A percentile compares a stretch with the other conserved stretches of the same genome.
phyloP scores from a whole-genome alignment of 2,888 invertebrate species.

The Nomada fabriciana region DNA sequence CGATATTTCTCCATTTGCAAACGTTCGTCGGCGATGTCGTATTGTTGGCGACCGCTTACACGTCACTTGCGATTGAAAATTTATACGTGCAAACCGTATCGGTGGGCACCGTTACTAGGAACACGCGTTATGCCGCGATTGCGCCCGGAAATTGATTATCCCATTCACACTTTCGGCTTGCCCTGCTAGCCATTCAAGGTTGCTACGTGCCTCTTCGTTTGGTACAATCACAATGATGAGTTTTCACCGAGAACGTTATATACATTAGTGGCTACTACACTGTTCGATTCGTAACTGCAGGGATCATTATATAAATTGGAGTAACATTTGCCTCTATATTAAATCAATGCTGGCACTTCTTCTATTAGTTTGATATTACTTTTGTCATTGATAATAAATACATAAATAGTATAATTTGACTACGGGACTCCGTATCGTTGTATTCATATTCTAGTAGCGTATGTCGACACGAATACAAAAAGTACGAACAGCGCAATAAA shows the following conservation, averaged over 20 bases:
- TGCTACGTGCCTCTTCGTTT: slow-evolving; percentile 55
- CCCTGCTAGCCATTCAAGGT: slow-evolving; percentile 59
- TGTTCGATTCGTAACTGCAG: too few relatives aligned
- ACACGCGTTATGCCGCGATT: slow-evolving; percentile 61
- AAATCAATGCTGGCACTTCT: too few relatives aligned
- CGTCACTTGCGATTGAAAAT: slow-evolving; percentile 58
- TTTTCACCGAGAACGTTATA: slow-evolving; percentile 14
- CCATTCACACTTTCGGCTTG: slow-evolving; percentile 69
- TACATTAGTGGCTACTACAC: too few relatives aligned
- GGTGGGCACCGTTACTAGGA: slow-evolving; percentile 35
- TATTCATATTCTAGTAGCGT: too few relatives aligned
- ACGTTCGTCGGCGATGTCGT: slow-evolving; percentile 17
- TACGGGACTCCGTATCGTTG: too few relatives aligned
- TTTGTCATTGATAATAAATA: too few relatives aligned
- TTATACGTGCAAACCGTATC: slow-evolving; percentile 37
- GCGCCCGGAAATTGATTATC: slow-evolving; percentile 68
- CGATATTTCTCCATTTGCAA: slow-evolving; percentile 43
- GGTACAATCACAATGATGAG: slow-evolving; percentile 11
- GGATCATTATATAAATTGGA: too few relatives aligned
- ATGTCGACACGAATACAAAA: too few relatives aligned
- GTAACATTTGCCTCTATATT: too few relatives aligned
- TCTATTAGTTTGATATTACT: too few relatives aligned
- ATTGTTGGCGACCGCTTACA: slow-evolving; percentile 42
- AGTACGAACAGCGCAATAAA: too few relatives aligned
- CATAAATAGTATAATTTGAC: too few relatives aligned